A percentile compares a stretch with the other conserved stretches of the same genome.
phyloP scores from a whole-genome alignment of 1,140 invertebrate genomes.

The Drosophila kikkawai region DNA sequence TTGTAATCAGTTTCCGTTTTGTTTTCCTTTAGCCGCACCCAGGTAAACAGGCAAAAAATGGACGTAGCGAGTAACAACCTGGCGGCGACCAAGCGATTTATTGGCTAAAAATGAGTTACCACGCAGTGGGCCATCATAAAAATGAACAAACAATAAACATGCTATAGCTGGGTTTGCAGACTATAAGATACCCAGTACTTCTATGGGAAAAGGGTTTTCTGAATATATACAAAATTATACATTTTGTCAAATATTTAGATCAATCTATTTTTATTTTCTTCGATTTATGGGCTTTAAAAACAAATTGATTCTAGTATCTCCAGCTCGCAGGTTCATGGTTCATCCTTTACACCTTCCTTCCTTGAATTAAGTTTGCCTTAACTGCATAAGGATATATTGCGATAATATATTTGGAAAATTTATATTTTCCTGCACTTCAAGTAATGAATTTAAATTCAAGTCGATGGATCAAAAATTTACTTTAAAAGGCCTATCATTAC shows the following conservation, averaged over 20 bases:
- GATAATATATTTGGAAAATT: neutral
- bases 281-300: neutral
- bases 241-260: neutral
- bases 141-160: constrained; percentile 14
- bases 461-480: neutral
- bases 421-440: neutral
- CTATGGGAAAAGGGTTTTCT: no score
- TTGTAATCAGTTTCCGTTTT: constrained; percentile 59
- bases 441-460: neutral
- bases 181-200: constrained; percentile 1
- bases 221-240: neutral
- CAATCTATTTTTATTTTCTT: neutral
- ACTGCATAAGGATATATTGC: no score
- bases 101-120: constrained; percentile 74
- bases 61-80: constrained; percentile 11
- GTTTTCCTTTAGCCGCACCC: constrained; percentile 51
- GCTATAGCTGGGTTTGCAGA: neutral
- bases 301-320: neutral
- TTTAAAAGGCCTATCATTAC: no score
- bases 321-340: neutral
- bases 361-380: neutral
- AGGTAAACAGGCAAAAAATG: constrained; percentile 13
- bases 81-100: constrained; percentile 56
- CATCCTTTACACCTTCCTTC: no score
- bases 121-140: constrained; percentile 56